Evolutionary conservation across 2,888 invertebrate genomes (phyloP), one percentile per base, ranked within the genome.

Genomic region (Synanthedon myopaeformis): DNA sequence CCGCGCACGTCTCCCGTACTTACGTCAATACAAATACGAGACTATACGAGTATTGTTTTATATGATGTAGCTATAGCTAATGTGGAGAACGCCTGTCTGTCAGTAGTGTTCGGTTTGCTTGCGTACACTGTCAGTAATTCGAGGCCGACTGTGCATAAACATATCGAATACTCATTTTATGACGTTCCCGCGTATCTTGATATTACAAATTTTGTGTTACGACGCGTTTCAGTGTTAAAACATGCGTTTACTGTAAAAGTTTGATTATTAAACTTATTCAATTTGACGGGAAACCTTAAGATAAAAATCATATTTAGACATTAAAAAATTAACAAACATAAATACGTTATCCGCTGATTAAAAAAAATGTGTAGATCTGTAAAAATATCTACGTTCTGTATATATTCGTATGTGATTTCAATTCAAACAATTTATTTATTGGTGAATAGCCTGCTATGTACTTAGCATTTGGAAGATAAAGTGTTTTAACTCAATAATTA

Each of bases 21-120:
- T 72, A 81, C 82, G 83, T 86, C 85, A 83, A 86, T 86, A 84
- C 81, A 82, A 86, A 83, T 77, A 53, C 50, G 73, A 71, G 66
- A 71, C 64, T 67, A 74, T 70, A 72, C 69, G 71, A 70, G 69
- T 69, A 69, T 73, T 69, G 68, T 66, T 35, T 35, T 35, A 69
- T 71, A 69, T 64, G n/a, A 76, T 69, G 76, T 82, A 35, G 35
- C 35, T 35, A 81, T 77, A 76, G 73, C 66, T 63, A 65, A 69
- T 70, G 67, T 72, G 76, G 78, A 74, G 76, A 78, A 75, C 71
- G 76, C 70, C 72, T 67, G 75, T 69, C 72, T 67, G 75, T 72
- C 79, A 78, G 76, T 79, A 74, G 79, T 72, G 74, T 66, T 76
- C 79, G 63, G 77, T 76, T 71, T 74, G 81, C 79, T 71, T 73